A percentile compares a stretch with the other conserved stretches of the same genome.
phyloP scores from a whole-genome alignment of 2,888 invertebrate genomes.

The Plagodis pulveraria region DNA sequence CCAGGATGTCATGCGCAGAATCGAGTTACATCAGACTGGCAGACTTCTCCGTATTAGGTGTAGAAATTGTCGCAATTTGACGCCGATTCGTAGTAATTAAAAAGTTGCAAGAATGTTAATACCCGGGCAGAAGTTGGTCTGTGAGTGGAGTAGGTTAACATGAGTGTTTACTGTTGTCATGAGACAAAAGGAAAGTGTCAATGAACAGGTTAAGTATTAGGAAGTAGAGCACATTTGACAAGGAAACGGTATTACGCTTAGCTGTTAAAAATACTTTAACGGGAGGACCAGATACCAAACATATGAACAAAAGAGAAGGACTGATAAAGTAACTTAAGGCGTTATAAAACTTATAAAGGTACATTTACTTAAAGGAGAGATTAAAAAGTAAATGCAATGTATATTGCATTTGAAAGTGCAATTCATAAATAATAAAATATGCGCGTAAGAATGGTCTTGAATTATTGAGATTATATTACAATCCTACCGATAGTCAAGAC shows the following conservation, averaged over 20 bases:
- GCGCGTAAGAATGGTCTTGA: slow-evolving; percentile 42
- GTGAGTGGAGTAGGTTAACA: slow-evolving; percentile 28
- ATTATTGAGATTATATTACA: slow-evolving; percentile 47
- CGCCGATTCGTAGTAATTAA: slow-evolving; percentile 28
- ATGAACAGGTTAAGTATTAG: not conserved
- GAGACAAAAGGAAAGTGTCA: slow-evolving; percentile 31
- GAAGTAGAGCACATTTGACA: not conserved
- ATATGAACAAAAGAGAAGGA: not conserved
- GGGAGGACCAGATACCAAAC: too few relatives aligned
- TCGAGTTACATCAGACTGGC: slow-evolving; percentile 43
- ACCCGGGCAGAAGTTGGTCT: slow-evolving; percentile 24
- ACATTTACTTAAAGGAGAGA: not conserved
- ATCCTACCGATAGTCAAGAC: slow-evolving; percentile 32
- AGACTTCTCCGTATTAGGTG: slow-evolving; percentile 28
- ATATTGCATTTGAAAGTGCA: slow-evolving; percentile 1
- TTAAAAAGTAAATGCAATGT: slow-evolving; percentile 7
- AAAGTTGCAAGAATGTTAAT: slow-evolving; percentile 34
- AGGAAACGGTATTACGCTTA: not conserved
- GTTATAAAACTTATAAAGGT: not conserved
- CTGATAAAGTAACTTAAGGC: not conserved
- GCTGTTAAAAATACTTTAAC: not conserved
- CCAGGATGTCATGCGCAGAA: slow-evolving; percentile 58
- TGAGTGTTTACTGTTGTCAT: slow-evolving; percentile 14
- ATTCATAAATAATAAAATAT: slow-evolving; percentile 13
- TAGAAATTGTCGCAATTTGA: slow-evolving; percentile 37